Base-by-base conservation (phyloP, 2,113 vertebrate species). In the Podilymbus podiceps region DNA sequence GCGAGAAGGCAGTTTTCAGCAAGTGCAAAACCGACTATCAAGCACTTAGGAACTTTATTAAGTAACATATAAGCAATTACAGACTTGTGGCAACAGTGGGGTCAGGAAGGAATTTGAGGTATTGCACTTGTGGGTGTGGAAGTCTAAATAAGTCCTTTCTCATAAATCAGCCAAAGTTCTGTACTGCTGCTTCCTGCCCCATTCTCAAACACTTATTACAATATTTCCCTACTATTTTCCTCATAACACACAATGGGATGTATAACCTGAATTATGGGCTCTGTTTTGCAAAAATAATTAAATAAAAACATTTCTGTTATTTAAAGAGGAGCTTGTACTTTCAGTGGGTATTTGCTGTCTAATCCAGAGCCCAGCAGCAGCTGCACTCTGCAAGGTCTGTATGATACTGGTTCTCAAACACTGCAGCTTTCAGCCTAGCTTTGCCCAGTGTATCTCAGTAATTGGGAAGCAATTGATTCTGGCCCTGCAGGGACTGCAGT, bases 31-130 rank as follows among this genome's bases (percentile, higher is more conserved):
- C 17, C 79, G 52, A 64, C 88, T 67, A 8, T 73, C 80, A 91
- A 91, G 46, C 33, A 89, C 46, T 87, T 92, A 56, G 55, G 78
- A 93, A 93, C 30, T 74, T 93, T 86, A 91, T 79, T 84, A 85
- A 82, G 40, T 55, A 58, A 56, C 20, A 21, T 79, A 35, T 44
- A 88, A 86, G 40, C 16, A 83, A 52, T 88, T 95, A 69, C 7
- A 83, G 75, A 67, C 69, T 90, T 82, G 33, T 27, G 38, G 42
- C 28, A 53, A 27, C 75, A 77, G 44, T 44, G 68, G 30, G 30
- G 55, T 73, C 53, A 88, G 75, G 67, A 73, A 60, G 38, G 50
- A 83, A 46, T 76, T 47, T 60, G 83, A 73, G 69, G 35, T 59
- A 60, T 60, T 76, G 53, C 31, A 68, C 18, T 73, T 52, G 35